These are phyloP conservation scores for Zoanthus solanderi DNA, from an alignment of 92 coral and sea anemone genomes.

Conservation along the genomic window DNA sequence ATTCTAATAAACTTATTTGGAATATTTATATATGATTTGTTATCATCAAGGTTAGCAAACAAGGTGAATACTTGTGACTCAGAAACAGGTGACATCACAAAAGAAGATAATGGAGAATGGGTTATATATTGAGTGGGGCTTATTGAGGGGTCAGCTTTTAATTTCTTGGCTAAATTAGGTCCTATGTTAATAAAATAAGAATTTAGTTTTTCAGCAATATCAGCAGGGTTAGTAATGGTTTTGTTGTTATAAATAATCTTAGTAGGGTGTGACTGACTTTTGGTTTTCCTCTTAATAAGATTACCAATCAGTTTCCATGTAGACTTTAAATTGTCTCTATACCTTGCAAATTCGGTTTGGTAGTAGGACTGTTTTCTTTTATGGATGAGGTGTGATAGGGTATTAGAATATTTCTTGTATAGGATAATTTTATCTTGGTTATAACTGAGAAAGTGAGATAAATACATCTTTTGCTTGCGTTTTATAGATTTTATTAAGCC, in stretches of 20 bases:
- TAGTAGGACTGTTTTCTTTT: conserved; percentile 12
- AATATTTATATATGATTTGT: neutral
- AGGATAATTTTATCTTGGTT: conserved; percentile 32
- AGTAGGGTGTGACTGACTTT: conserved; percentile 21
- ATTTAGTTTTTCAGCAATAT: conserved; percentile 28
- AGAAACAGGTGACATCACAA: neutral
- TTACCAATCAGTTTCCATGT: conserved; percentile 38
- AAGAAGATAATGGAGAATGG: neutral
- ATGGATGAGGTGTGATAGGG: conserved; percentile 10
- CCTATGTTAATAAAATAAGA: neutral
- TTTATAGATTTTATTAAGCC: conserved; percentile 15
- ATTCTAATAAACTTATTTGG: neutral
- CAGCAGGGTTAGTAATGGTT: neutral
- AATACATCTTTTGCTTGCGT: conserved; percentile 53
- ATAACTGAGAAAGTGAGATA: conserved; percentile 25
- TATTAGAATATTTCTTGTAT: conserved; percentile 16
- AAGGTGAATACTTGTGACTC: neutral
- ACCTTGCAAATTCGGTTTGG: conserved; percentile 4
- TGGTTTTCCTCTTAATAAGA: conserved; percentile 41
- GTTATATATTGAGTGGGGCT: neutral
- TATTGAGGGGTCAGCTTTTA: neutral
- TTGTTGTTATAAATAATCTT: conserved; percentile 9
- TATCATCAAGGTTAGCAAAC: neutral
- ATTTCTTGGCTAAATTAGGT: neutral
- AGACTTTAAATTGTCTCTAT: neutral